Evolutionary conservation across 2,888 invertebrate species (phyloP).

Genomic region (Pristionchus entomophagus): DNA sequence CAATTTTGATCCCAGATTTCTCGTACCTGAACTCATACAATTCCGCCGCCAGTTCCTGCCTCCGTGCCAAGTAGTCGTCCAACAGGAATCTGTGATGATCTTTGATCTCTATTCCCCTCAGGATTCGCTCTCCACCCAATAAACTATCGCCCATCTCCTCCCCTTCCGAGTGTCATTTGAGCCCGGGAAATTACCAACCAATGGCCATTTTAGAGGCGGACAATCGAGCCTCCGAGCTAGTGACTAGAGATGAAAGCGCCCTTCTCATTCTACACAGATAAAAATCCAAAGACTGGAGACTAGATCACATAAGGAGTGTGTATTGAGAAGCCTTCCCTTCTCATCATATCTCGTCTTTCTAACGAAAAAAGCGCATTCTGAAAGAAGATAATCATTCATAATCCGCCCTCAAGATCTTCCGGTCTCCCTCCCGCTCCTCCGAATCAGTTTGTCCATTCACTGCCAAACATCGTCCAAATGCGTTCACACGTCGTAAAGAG

Average conservation of each 20-base stretch:
- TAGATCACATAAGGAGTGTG: too few relatives aligned
- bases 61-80: slow-evolving; percentile 55
- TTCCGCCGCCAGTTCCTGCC: slow-evolving; percentile 63
- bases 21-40: slow-evolving; percentile 59
- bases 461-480: slow-evolving; percentile 21
- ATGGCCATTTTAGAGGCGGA: neutral
- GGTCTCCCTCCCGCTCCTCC: neutral
- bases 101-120: slow-evolving; percentile 1
- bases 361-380: too few relatives aligned
- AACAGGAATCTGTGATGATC: slow-evolving; percentile 56
- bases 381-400: too few relatives aligned
- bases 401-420: too few relatives aligned
- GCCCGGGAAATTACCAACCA: neutral
- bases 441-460: slow-evolving; percentile 14
- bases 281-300: too few relatives aligned
- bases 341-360: neutral
- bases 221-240: too few relatives aligned
- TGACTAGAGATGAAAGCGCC: too few relatives aligned
- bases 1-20: too few relatives aligned
- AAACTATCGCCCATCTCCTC: neutral
- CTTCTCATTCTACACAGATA: too few relatives aligned
- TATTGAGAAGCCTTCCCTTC: neutral
- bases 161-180: neutral
- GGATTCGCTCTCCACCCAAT: neutral
- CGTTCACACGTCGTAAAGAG: slow-evolving; percentile 35